Evolutionary conservation across 1,140 invertebrate genomes (phyloP).

Genomic region (Hylyphantes graminicola): DNA sequence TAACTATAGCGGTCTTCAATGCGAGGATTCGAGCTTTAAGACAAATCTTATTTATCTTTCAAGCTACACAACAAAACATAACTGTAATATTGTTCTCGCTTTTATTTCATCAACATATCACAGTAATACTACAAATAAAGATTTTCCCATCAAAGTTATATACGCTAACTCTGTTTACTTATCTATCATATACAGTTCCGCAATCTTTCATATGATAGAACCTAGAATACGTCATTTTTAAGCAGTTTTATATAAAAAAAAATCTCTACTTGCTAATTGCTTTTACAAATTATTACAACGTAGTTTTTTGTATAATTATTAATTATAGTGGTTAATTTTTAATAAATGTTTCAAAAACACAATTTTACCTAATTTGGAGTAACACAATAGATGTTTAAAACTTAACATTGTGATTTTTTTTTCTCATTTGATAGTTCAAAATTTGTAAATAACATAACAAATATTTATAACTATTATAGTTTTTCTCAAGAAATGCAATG

Average conservation of each 20-base stretch:
- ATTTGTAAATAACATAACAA: no score
- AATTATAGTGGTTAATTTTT: no score
- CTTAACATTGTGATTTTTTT: no score
- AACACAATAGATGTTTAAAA: no score
- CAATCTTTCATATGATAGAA: slow-evolving; percentile 8
- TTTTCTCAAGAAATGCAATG: no score
- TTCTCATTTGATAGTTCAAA: no score
- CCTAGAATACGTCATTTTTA: slow-evolving; percentile 10
- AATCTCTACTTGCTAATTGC: neutral
- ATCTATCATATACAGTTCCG: slow-evolving; percentile 15
- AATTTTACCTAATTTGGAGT: no score
- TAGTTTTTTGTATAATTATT: no score
- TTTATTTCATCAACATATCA: slow-evolving; percentile 56
- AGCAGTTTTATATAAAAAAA: neutral
- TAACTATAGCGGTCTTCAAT: slow-evolving; percentile 52
- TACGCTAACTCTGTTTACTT: slow-evolving; percentile 17
- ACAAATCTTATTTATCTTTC: neutral
- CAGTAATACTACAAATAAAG: slow-evolving; percentile 54
- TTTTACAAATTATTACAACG: neutral
- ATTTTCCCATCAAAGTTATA: slow-evolving; percentile 10
- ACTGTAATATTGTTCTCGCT: slow-evolving; percentile 25
- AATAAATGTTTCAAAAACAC: no score
- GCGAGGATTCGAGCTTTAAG: slow-evolving; percentile 22
- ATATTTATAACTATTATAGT: no score
- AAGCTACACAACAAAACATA: slow-evolving; percentile 21